Evolutionary conservation across 2,797 vertebrate species (phyloP), one percentile per base, ranked within the genome.

Genomic region (Eulemur albifrons): DNA sequence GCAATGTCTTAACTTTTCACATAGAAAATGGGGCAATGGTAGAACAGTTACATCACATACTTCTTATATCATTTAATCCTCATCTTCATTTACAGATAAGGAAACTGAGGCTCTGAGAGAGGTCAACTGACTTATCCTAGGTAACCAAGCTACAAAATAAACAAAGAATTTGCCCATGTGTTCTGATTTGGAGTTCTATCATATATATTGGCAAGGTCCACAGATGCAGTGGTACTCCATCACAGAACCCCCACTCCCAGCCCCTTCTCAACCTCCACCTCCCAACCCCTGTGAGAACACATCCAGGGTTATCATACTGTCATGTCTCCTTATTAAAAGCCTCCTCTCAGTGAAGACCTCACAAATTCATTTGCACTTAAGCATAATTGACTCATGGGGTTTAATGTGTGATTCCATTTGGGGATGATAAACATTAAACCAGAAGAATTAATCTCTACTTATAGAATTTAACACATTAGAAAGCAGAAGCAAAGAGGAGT

Each of bases 341-440:
- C 63, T 96, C 59, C 25, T 93, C 43, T 32, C 13, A 57, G 27
- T 21, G n/a, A 77, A 30, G 21, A 4, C 48, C 52, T 73, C 40
- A 63, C 61, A 92, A 59, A 92, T 94, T 89, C 81, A 89, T 95
- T 96, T 30, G 13, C 65, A 65, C 23, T 93, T 92, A 87, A 69
- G n/a, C 12, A 17, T 92, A 69, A 88, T 48, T 88, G 52, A 89
- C 40, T 81, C 45, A 12, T 0, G 35, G n/a, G 45, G 5, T 84
- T 76, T 50, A 45, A 63, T 50, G 86, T 85, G 38, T 85, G 69
- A 61, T 84, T 85, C 17, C 69, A 65, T 94, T 84, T 92, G 76
- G 83, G 32, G 4, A 14, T 32, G 89, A 52, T 94, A 50, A 92
- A 76, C 50, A 50, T 88, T 69, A 94, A 72, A 84, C 17, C 11